These are phyloP conservation scores for Odontomyia ornata DNA, from an alignment of 2,888 invertebrate species.

Conservation along the genomic window DNA sequence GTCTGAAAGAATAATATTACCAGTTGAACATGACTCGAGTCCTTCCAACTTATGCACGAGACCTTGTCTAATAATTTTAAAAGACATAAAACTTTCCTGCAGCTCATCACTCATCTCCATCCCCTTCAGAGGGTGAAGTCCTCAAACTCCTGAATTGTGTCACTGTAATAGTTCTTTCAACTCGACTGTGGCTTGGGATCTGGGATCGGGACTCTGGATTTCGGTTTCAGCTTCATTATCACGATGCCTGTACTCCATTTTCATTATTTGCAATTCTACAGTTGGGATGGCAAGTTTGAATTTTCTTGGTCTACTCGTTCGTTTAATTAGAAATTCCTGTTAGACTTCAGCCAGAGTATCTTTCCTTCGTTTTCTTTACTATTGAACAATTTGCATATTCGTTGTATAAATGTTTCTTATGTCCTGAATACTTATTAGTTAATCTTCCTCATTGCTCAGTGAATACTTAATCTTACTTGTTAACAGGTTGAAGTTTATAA, in stretches of 20 bases:
- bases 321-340: constrained; percentile 42
- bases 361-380: constrained; percentile 2
- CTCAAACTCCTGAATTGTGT: constrained; percentile 13
- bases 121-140: neutral
- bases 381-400: constrained; percentile 30
- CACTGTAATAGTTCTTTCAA: constrained; percentile 29
- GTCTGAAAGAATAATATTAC: constrained; percentile 19
- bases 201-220: constrained; percentile 22
- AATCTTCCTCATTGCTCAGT: constrained; percentile 9
- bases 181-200: neutral
- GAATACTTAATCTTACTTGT: neutral
- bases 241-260: constrained; percentile 28
- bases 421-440: constrained; percentile 40
- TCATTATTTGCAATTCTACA: constrained; percentile 43
- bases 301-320: constrained; percentile 39
- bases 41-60: constrained; percentile 23
- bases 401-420: constrained; percentile 18
- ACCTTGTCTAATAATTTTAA: constrained; percentile 40
- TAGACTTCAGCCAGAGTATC: neutral
- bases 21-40: constrained; percentile 25
- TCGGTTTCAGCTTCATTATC: constrained; percentile 10
- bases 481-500: no score
- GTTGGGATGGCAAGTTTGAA: constrained; percentile 38
- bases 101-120: constrained; percentile 38
- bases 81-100: constrained; percentile 21